phyloP scores from a whole-genome alignment of 2,888 invertebrate genomes.

The Tachina fera region DNA sequence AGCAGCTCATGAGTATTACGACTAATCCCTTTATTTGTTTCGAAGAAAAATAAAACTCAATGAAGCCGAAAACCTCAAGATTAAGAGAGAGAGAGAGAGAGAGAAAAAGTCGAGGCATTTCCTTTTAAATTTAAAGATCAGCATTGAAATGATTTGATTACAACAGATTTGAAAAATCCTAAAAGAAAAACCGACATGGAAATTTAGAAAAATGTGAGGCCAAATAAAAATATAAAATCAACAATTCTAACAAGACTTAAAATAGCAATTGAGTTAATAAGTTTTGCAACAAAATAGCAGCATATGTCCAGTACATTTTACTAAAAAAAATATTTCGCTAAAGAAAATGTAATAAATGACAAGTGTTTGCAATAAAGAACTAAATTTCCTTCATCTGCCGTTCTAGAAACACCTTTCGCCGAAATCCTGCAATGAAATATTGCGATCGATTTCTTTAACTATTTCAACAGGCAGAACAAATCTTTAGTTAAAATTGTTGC shows the following conservation, averaged over 20 bases:
- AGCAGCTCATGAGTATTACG: slow-evolving; percentile 44
- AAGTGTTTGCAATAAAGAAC: slow-evolving; percentile 12
- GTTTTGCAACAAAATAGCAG: not conserved
- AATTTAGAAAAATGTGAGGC: not conserved
- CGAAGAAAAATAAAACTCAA: not conserved
- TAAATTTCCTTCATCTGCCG: not conserved
- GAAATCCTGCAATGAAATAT: slow-evolving; percentile 23
- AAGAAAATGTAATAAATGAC: not conserved
- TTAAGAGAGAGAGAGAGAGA: not conserved
- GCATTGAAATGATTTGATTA: slow-evolving; percentile 44
- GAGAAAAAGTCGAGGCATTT: too few species aligned
- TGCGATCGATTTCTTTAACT: slow-evolving; percentile 33
- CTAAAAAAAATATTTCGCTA: not conserved
- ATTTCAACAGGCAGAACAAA: slow-evolving; percentile 48
- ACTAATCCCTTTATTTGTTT: slow-evolving; percentile 26
- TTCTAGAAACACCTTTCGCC: not conserved
- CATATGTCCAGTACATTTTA: too few species aligned
- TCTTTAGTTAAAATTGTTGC: slow-evolving; percentile 41
- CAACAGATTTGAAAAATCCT: not conserved
- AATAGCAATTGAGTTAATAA: not conserved
- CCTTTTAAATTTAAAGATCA: slow-evolving; percentile 4
- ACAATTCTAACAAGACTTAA: not conserved
- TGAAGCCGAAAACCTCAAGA: slow-evolving; percentile 44
- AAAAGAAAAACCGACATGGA: slow-evolving; percentile 16
- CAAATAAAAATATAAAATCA: not conserved